Conservation (phyloP, 2,888 invertebrate species). For the Lochmaea crataegi region DNA sequence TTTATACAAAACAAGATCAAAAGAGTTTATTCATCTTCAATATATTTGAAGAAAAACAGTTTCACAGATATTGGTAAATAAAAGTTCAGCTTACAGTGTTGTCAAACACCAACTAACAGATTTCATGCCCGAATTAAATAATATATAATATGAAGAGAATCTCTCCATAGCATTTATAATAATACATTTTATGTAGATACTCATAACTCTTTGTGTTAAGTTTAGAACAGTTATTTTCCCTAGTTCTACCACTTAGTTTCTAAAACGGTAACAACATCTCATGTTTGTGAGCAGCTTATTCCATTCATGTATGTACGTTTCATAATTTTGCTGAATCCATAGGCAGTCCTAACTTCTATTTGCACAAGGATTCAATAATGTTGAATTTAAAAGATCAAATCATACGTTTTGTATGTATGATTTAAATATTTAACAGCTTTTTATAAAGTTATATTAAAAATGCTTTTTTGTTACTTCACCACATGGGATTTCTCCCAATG, state of each 20-base stretch:
- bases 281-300: background rate
- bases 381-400: background rate
- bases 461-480: too few relatives aligned
- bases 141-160: background rate
- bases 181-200: background rate
- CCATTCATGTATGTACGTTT: conserved; percentile 2
- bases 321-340: background rate
- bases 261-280: background rate
- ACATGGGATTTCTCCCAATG: too few relatives aligned
- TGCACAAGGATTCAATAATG: background rate
- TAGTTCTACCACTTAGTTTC: background rate
- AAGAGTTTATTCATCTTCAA: too few relatives aligned
- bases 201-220: background rate
- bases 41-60: too few relatives aligned
- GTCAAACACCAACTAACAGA: too few relatives aligned
- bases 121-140: too few relatives aligned
- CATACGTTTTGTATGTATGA: too few relatives aligned
- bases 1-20: too few relatives aligned
- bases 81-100: too few relatives aligned
- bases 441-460: too few relatives aligned
- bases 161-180: background rate
- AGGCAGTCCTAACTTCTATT: background rate
- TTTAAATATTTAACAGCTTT: too few relatives aligned
- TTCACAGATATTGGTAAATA: too few relatives aligned
- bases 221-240: background rate